Evolutionary conservation across 1,140 invertebrate species (phyloP).

Genomic region (Sminthurinus signatus): DNA sequence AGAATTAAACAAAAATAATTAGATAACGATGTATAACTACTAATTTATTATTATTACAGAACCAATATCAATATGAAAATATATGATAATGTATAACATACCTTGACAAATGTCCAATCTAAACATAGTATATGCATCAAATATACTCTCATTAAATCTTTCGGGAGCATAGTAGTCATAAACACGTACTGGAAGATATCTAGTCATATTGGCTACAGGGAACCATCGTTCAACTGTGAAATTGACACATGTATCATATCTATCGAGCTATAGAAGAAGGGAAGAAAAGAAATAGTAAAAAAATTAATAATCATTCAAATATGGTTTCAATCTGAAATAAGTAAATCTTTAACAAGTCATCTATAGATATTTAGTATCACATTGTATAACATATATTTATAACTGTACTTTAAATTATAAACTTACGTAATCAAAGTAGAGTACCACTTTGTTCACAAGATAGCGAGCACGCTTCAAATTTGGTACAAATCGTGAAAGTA

Average conservation of each 20-base stretch:
- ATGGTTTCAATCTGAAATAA: too few relatives aligned
- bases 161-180: constrained; percentile 98
- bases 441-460: constrained; percentile 71
- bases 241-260: constrained; percentile 76
- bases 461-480: constrained; percentile 80
- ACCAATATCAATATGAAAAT: constrained; percentile 58
- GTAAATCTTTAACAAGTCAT: too few relatives aligned
- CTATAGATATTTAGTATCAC: too few relatives aligned
- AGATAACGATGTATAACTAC: neutral
- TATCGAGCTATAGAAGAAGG: constrained; percentile 74
- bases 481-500: constrained; percentile 60
- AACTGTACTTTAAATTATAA: too few relatives aligned
- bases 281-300: too few relatives aligned
- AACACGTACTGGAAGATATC: constrained; percentile 78
- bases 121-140: constrained; percentile 81
- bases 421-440: constrained; percentile 90
- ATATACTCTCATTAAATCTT: constrained; percentile 88
- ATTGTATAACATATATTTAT: too few relatives aligned
- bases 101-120: constrained; percentile 74
- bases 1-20: neutral
- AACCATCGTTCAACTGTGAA: constrained; percentile 90
- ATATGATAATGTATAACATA: constrained; percentile 39
- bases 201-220: constrained; percentile 93
- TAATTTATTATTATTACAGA: too few relatives aligned
- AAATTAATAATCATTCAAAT: too few relatives aligned